Evolutionary conservation across 2,888 invertebrate species (phyloP).

Genomic region (Acronicta alni): DNA sequence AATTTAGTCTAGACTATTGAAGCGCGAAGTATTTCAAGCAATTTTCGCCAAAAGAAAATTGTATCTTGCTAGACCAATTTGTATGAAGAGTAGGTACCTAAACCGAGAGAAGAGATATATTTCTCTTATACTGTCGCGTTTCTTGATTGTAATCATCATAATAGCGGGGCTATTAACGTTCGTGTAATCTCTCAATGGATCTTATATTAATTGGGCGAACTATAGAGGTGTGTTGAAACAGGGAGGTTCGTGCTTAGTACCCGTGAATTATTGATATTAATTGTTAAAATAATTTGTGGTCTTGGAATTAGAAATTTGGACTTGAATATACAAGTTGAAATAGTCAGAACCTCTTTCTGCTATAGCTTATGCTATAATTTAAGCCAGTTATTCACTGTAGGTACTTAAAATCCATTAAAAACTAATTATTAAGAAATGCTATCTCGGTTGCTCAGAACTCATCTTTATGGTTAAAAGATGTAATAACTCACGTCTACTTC

Average conservation of each 20-base stretch:
- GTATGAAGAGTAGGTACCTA: constrained; percentile 9
- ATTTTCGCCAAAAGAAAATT: constrained; percentile 4
- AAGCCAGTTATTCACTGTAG: background rate
- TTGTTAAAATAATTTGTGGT: constrained; percentile 38
- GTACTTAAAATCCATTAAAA: constrained; percentile 6
- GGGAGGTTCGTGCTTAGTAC: constrained; percentile 24
- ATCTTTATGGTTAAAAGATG: constrained; percentile 52
- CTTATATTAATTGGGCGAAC: constrained; percentile 43
- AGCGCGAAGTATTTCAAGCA: background rate
- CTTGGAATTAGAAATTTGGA: constrained; percentile 11
- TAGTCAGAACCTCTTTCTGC: background rate
- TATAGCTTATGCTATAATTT: background rate
- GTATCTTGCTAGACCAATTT: constrained; percentile 9
- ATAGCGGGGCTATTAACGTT: constrained; percentile 48
- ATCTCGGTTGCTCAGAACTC: constrained; percentile 22
- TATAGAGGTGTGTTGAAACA: constrained; percentile 49
- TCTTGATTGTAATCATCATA: constrained; percentile 55
- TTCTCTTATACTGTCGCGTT: constrained; percentile 40
- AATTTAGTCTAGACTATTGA: constrained; percentile 12
- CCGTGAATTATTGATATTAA: constrained; percentile 48
- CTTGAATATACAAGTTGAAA: background rate
- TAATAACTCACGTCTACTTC: constrained; percentile 49
- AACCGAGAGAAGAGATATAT: constrained; percentile 14
- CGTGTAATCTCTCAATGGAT: constrained; percentile 52
- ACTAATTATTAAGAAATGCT: constrained; percentile 9